These are phyloP conservation scores for Strix uralensis DNA, from an alignment of 2,113 vertebrate genomes.

Conservation along the genomic window DNA sequence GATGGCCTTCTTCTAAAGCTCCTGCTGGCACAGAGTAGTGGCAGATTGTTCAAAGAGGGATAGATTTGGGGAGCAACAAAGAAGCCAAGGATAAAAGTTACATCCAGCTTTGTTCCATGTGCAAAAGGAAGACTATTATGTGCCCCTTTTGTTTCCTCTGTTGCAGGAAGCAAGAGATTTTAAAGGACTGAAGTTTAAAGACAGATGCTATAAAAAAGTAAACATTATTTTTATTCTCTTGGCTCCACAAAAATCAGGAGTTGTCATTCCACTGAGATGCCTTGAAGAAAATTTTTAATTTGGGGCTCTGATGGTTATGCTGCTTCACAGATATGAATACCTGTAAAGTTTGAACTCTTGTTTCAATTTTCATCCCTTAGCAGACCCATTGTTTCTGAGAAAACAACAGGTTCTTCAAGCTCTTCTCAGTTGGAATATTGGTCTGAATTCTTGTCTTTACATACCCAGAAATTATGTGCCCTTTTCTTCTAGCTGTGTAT, in stretches of 20 bases:
- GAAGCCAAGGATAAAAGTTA: slow-evolving; percentile 15
- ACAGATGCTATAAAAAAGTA: neutral
- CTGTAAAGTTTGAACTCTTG: neutral
- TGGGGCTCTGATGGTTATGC: neutral
- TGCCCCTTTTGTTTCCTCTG: neutral
- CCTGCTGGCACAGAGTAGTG: neutral
- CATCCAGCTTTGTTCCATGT: slow-evolving; percentile 2
- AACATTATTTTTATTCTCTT: slow-evolving; percentile 19
- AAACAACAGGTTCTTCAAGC: neutral
- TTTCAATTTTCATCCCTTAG: neutral
- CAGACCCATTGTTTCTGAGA: neutral
- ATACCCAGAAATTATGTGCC: neutral
- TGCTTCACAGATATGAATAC: neutral
- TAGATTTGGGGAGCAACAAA: neutral
- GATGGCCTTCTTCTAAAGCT: slow-evolving; percentile 2
- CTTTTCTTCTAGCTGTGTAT: neutral
- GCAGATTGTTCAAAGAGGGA: slow-evolving; percentile 3
- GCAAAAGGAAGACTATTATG: neutral
- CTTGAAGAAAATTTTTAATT: neutral
- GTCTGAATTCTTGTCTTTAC: neutral
- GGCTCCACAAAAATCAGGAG: neutral
- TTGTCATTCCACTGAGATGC: neutral
- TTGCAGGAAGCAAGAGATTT: neutral
- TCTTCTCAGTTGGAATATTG: neutral
- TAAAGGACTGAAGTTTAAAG: slow-evolving; percentile 8